Percentiles rank a stretch among this genome's conserved stretches.
phyloP scores from a whole-genome alignment of 1,140 invertebrate species.

The Pemphigus obesinymphae region DNA sequence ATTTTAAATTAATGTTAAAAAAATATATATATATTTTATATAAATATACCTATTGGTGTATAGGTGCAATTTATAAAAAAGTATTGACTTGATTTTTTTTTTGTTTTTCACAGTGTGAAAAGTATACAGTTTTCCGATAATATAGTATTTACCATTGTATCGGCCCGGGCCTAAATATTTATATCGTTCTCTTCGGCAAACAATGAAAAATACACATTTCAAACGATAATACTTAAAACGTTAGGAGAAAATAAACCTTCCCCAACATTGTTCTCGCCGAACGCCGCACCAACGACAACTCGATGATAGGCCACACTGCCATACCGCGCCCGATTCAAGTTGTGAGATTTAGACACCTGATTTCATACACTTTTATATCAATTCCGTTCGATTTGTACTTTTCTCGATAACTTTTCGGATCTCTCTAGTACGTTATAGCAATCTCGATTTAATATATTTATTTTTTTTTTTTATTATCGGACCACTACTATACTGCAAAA shows the following conservation, averaged over 20 bases:
- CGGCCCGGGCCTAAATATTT: too few relatives aligned
- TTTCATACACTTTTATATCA: neutral
- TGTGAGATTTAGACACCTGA: too few relatives aligned
- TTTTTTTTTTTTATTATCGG: too few relatives aligned
- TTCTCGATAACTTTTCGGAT: slow-evolving; percentile 15
- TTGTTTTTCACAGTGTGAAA: too few relatives aligned
- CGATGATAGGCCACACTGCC: neutral
- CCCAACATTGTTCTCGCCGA: neutral
- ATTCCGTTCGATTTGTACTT: slow-evolving; percentile 20
- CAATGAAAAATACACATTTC: neutral
- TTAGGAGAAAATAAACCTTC: neutral
- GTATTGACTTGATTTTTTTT: too few relatives aligned
- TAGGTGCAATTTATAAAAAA: too few relatives aligned
- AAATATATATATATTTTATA: too few relatives aligned
- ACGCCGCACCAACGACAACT: neutral
- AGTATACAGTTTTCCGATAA: too few relatives aligned
- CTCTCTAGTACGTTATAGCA: neutral
- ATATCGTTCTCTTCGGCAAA: too few relatives aligned
- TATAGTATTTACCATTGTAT: too few relatives aligned
- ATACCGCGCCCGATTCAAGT: neutral
- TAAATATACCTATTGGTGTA: too few relatives aligned
- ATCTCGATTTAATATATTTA: neutral
- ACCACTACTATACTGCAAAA: neutral
- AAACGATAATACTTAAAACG: neutral
- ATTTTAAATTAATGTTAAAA: too few relatives aligned